Evolutionary conservation across 1,140 invertebrate genomes (phyloP).

Genomic region (Saccostrea cuccullata): DNA sequence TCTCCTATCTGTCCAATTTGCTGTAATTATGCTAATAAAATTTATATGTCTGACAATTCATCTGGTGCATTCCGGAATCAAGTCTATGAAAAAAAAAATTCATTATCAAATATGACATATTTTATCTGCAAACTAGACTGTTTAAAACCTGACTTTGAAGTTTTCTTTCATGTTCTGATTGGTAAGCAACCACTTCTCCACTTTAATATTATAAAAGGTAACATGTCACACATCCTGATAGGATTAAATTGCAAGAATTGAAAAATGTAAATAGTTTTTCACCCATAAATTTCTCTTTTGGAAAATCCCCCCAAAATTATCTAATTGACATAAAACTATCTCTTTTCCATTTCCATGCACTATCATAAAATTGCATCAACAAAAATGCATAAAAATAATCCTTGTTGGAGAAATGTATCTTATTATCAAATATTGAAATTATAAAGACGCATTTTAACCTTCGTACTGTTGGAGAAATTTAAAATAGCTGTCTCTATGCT

Average conservation of each 20-base stretch:
- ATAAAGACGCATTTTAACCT: neutral
- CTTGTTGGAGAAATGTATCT: slow-evolving; percentile 2
- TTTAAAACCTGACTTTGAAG: slow-evolving; percentile 19
- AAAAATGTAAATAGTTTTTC: neutral
- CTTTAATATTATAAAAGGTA: slow-evolving; percentile 16
- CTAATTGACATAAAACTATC: neutral
- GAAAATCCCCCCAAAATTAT: slow-evolving; percentile 8
- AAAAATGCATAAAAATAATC: slow-evolving; percentile 36
- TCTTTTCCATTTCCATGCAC: slow-evolving; percentile 7
- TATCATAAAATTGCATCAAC: slow-evolving; percentile 25
- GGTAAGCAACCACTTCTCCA: slow-evolving; percentile 15
- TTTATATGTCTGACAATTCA: slow-evolving; percentile 36
- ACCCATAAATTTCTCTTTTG: neutral
- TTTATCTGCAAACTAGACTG: slow-evolving; percentile 29
- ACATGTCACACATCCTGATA: slow-evolving; percentile 23
- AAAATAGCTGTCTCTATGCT: neutral
- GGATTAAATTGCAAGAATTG: slow-evolving; percentile 13
- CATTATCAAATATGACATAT: slow-evolving; percentile 38
- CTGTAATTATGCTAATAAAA: slow-evolving; percentile 38
- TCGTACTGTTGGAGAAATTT: neutral
- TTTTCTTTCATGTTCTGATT: slow-evolving; percentile 9
- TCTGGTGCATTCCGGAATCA: slow-evolving; percentile 34
- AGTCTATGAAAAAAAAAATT: slow-evolving; percentile 34
- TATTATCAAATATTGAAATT: neutral
- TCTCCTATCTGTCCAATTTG: slow-evolving; percentile 35